These are phyloP conservation scores for Urophycis tenuis DNA, from an alignment of 2,797 vertebrate genomes.

Conservation along the genomic window DNA sequence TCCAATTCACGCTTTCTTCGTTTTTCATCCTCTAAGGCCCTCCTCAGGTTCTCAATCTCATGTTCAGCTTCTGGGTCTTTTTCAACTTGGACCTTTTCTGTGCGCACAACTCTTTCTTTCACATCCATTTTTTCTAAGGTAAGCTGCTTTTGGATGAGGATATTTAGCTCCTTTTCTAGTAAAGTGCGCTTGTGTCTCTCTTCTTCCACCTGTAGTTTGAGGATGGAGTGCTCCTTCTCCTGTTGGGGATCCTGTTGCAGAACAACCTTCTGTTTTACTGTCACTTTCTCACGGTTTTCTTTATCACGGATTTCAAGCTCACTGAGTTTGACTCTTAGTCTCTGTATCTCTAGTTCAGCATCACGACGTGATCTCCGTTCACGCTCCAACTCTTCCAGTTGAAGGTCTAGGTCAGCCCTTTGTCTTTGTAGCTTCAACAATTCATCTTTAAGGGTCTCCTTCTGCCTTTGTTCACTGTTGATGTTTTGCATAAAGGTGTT, in stretches of 20 bases:
- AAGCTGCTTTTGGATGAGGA: constrained; percentile 74
- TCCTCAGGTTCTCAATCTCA: constrained; percentile 84
- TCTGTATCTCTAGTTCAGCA: constrained; percentile 89
- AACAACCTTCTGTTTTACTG: constrained; percentile 91
- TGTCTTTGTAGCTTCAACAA: constrained; percentile 77
- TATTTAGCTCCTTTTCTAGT: constrained; percentile 82
- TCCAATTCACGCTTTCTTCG: constrained; percentile 79
- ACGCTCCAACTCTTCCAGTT: constrained; percentile 86
- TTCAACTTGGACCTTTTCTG: constrained; percentile 92
- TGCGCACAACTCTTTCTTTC: constrained; percentile 90
- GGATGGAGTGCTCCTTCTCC: constrained; percentile 87
- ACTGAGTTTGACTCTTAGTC: constrained; percentile 75
- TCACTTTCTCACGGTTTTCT: constrained; percentile 87
- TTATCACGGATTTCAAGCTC: constrained; percentile 83
- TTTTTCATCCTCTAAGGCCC: constrained; percentile 84
- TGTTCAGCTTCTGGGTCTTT: constrained; percentile 83
- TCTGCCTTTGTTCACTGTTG: constrained; percentile 81
- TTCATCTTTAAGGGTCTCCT: constrained; percentile 77
- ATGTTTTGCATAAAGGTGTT: constrained; percentile 77
- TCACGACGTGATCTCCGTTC: constrained; percentile 85
- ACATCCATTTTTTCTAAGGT: constrained; percentile 83
- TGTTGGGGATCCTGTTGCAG: constrained; percentile 95
- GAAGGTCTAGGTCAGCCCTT: constrained; percentile 81
- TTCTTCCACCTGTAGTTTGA: constrained; percentile 86
- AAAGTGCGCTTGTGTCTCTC: constrained; percentile 82